These are phyloP conservation scores for Borostomias antarcticus DNA, from an alignment of 2,797 vertebrate species.

Conservation along the genomic window DNA sequence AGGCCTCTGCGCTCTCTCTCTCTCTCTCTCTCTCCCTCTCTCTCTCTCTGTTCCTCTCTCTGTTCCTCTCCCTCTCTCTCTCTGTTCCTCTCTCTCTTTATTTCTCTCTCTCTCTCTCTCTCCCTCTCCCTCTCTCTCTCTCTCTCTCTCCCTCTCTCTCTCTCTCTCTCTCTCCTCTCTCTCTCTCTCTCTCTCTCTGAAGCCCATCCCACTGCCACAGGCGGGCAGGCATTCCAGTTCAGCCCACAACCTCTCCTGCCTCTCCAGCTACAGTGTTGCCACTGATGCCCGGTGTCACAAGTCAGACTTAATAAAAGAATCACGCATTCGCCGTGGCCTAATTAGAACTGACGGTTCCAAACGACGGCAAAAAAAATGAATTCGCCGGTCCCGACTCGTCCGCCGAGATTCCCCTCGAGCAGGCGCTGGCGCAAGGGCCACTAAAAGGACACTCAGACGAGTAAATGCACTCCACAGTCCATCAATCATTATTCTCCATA, in stretches of 20 bases:
- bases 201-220: neutral
- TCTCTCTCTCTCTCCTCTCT: too few species aligned
- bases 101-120: too few species aligned
- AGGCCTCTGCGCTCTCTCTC: constrained; percentile 28
- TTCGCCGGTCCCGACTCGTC: constrained; percentile 46
- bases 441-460: constrained; percentile 15
- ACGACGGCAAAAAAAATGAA: constrained; percentile 69
- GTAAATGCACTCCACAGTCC: constrained; percentile 55
- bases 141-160: too few species aligned
- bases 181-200: too few species aligned
- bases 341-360: constrained; percentile 51
- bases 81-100: too few species aligned
- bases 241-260: constrained; percentile 52
- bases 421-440: constrained; percentile 41
- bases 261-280: constrained; percentile 46
- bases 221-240: constrained; percentile 39
- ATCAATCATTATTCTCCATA: constrained; percentile 74
- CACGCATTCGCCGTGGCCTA: neutral
- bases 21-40: too few species aligned
- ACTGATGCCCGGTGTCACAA: neutral
- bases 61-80: too few species aligned
- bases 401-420: constrained; percentile 62
- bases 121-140: too few species aligned
- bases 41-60: too few species aligned
- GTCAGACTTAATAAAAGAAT: neutral